Base-by-base conservation (phyloP, 2,888 invertebrate species). In the Norana najaformis region DNA sequence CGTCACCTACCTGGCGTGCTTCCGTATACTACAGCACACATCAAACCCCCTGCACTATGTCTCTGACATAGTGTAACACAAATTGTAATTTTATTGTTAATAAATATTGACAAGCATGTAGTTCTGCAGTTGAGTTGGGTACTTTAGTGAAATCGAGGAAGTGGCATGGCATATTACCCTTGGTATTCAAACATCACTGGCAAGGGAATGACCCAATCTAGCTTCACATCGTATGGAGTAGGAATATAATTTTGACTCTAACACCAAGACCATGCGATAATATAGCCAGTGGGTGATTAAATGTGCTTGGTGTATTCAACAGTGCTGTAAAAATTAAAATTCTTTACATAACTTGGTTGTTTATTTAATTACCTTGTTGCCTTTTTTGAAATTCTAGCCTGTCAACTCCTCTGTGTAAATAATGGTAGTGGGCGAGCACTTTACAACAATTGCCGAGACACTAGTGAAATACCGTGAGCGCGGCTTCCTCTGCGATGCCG, bases 391-490 rank as follows among this genome's bases (percentile, higher is more conserved):
- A n/a, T 13, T 69, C 30, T 69, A 69, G 69, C n/a, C 69, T 30
- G n/a, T n/a, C 11, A 11, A n/a, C n/a, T n/a, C n/a, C 69, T 69
- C 30, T n/a, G n/a, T 35, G 14, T 23, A 23, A 85, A 85, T 85
- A 14, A 85, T 85, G 85, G 85, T 85, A 23, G 85, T 18, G 37
- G 20, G 35, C 6, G 37, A 85, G 23, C 85, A 85, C 23, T 85
- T 85, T 85, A 18, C 37, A 36, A 85, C 85, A 85, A 85, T 85
- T 85, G 35, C 85, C n/a, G 85, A 85, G 23, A 36, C 85, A 1
- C 37, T 85, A 20, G 20, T 37, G 85, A 85, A 85, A 85, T 85
- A 85, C 23, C 85, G 37, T 8, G 85, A 85, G 85, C 85, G 85
- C 35, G 85, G 85, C 37, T 85, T 85, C 85, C 85, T 85, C 36